Evolutionary conservation across 2,797 vertebrate species (phyloP).

Genomic region (Knipowitschia caucasica): DNA sequence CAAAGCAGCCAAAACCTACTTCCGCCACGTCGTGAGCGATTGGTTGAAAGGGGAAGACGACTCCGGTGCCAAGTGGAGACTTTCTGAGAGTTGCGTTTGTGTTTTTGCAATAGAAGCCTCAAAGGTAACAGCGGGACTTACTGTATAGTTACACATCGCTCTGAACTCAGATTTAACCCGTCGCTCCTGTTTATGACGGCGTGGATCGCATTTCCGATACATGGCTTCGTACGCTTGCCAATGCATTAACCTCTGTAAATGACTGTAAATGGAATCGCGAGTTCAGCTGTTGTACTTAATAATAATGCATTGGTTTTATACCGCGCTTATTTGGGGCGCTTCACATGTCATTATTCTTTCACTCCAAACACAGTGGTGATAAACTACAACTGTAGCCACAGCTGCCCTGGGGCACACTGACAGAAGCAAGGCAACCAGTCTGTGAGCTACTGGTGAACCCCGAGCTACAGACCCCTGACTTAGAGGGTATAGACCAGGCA

Average conservation of each 20-base stretch:
- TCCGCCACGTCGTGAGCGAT: conserved; percentile 25
- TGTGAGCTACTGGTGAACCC: too few species aligned
- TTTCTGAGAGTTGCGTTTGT: conserved; percentile 39
- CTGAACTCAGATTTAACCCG: neutral
- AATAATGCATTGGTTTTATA: too few species aligned
- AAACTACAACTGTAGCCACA: too few species aligned
- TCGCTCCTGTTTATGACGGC: neutral
- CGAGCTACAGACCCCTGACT: too few species aligned
- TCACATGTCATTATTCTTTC: too few species aligned
- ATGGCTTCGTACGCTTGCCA: neutral
- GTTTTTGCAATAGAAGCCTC: conserved; percentile 20
- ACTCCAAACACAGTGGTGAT: too few species aligned
- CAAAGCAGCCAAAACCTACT: conserved; percentile 26
- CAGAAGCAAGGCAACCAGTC: too few species aligned
- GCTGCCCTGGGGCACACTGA: too few species aligned
- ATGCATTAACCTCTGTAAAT: neutral
- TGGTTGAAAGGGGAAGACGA: conserved; percentile 30
- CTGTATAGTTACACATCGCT: neutral
- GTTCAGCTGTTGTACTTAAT: too few species aligned
- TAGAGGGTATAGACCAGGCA: too few species aligned
- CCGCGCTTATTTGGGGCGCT: too few species aligned
- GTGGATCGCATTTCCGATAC: neutral
- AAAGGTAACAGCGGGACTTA: conserved; percentile 18
- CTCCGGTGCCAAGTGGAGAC: conserved; percentile 42
- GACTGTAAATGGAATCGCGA: too few species aligned